A percentile compares a stretch with the other conserved stretches of the same genome.
Conservation (phyloP, 2,113 vertebrate genomes). For the Natator depressus region DNA sequence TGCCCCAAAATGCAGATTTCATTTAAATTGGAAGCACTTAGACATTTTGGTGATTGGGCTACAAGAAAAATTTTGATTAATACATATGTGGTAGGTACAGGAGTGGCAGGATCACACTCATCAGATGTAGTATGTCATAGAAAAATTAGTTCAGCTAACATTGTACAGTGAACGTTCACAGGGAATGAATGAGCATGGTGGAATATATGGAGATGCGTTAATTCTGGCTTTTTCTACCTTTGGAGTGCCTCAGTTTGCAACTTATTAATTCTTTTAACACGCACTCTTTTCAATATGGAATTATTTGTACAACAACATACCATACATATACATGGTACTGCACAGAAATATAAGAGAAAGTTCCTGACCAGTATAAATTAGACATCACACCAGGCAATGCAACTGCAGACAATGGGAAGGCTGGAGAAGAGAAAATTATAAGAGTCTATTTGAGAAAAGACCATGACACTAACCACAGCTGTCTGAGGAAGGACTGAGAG, state of each 20-base stretch:
- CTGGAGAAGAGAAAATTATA: background rate
- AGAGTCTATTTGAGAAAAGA: background rate
- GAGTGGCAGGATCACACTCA: background rate
- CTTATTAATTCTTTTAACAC: background rate
- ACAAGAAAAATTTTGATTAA: background rate
- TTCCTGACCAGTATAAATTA: background rate
- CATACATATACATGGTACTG: background rate
- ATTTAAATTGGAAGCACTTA: background rate
- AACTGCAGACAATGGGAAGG: background rate
- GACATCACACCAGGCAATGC: background rate
- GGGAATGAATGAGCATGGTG: background rate
- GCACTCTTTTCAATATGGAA: background rate
- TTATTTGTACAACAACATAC: background rate
- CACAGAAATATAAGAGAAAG: background rate
- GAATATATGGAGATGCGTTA: background rate
- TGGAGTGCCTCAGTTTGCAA: background rate
- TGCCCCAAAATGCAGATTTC: background rate
- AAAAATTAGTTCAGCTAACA: background rate
- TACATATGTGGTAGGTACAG: background rate
- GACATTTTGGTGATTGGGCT: background rate
- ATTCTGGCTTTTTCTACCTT: background rate
- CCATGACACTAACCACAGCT: background rate
- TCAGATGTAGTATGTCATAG: background rate
- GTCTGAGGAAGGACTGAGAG: background rate
- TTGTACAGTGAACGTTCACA: background rate